A percentile compares a stretch with the other conserved stretches of the same genome.
These are phyloP conservation scores for Pelobates cultripes DNA, from an alignment of 2,797 vertebrate genomes.

Conservation along the genomic window DNA sequence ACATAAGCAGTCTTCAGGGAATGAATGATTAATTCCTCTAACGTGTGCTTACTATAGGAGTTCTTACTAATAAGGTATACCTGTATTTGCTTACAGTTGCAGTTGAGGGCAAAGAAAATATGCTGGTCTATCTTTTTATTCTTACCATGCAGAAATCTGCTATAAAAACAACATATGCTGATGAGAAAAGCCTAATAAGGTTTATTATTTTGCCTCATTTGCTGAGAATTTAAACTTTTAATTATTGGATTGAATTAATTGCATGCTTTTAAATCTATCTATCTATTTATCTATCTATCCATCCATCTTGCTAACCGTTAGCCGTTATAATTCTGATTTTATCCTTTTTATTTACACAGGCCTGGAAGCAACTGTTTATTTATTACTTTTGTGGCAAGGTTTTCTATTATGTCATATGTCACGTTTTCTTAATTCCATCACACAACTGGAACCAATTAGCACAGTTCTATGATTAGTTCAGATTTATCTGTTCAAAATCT, in stretches of 20 bases:
- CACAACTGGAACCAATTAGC: not conserved
- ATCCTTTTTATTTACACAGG: too few species aligned
- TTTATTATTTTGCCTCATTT: constrained; percentile 47
- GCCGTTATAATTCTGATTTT: too few species aligned
- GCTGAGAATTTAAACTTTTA: not conserved
- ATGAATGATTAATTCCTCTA: constrained; percentile 75
- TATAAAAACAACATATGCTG: constrained; percentile 58
- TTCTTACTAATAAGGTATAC: constrained; percentile 70
- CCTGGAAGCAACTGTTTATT: too few species aligned
- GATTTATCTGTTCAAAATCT: not conserved
- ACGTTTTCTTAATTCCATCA: not conserved
- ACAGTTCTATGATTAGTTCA: not conserved
- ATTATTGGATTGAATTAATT: not conserved
- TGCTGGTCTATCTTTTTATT: constrained; percentile 55
- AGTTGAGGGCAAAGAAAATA: constrained; percentile 59
- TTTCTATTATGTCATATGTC: not conserved
- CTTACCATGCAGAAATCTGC: constrained; percentile 47
- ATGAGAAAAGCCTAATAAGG: constrained; percentile 50
- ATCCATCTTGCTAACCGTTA: too few species aligned
- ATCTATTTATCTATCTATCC: too few species aligned
- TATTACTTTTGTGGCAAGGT: too few species aligned
- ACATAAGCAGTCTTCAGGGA: constrained; percentile 73
- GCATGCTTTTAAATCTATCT: not conserved
- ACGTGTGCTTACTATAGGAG: constrained; percentile 67
- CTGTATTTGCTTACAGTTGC: constrained; percentile 67